These are phyloP conservation scores for Enteromius viviparus DNA, from an alignment of 2,797 vertebrate species.

Conservation along the genomic window DNA sequence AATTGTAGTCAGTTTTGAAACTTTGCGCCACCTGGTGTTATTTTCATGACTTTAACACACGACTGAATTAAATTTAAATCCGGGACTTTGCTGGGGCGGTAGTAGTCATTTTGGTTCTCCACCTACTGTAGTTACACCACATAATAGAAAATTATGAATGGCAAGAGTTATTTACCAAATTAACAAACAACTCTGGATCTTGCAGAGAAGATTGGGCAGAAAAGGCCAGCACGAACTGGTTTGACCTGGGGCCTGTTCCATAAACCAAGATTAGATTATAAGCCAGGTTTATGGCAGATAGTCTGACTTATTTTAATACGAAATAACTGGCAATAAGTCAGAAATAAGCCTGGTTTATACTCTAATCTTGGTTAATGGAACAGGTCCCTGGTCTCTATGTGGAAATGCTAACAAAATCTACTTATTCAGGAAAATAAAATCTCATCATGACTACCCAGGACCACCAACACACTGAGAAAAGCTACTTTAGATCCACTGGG, in stretches of 20 bases:
- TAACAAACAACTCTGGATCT: neutral
- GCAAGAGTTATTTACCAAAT: neutral
- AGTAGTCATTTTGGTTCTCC: no score
- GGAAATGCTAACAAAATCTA: neutral
- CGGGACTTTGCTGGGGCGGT: no score
- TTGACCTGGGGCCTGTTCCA: neutral
- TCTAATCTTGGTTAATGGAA: no score
- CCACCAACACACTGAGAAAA: slow-evolving; percentile 45
- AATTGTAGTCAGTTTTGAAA: no score
- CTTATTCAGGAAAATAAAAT: slow-evolving; percentile 5
- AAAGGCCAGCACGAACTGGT: neutral
- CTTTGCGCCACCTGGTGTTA: no score
- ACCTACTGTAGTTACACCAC: neutral
- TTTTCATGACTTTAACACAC: no score
- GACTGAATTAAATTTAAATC: no score
- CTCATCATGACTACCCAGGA: slow-evolving; percentile 19
- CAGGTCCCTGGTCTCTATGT: neutral
- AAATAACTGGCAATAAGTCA: no score
- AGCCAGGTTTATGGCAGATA: no score
- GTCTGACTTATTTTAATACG: no score
- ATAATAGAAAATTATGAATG: neutral
- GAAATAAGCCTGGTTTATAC: no score
- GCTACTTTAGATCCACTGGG: slow-evolving; percentile 29
- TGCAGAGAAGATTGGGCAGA: neutral
- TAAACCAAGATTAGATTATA: no score